A percentile compares a stretch with the other conserved stretches of the same genome.
These are phyloP conservation scores for Artibeus jamaicensis DNA, from an alignment of 2,797 vertebrate species.

Conservation along the genomic window DNA sequence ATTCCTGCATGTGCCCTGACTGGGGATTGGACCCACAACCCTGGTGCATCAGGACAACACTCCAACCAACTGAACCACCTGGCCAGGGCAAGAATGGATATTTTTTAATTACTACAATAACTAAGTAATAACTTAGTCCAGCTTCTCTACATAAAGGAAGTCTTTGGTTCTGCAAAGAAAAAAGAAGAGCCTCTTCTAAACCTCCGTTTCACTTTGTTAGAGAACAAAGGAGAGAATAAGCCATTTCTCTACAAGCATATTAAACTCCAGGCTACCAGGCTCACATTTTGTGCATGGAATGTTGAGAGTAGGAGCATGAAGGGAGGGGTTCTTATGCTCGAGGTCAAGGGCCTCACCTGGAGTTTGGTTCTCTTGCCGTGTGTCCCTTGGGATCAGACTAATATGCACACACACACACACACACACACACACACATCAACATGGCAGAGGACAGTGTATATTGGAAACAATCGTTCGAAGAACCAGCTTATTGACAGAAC, in stretches of 20 bases:
- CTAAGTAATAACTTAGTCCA: background rate
- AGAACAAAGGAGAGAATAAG: background rate
- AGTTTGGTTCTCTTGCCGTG: background rate
- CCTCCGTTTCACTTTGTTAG: background rate
- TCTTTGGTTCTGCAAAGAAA: constrained; percentile 13
- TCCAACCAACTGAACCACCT: background rate
- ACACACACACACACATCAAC: background rate
- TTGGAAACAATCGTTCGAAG: background rate
- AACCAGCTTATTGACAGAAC: background rate
- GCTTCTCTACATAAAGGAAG: background rate
- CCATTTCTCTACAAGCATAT: background rate
- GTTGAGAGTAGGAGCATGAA: background rate
- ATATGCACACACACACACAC: background rate
- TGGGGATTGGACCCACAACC: background rate
- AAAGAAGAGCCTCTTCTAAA: background rate
- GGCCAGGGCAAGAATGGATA: background rate
- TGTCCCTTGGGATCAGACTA: background rate
- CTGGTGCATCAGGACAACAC: background rate
- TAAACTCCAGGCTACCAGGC: background rate
- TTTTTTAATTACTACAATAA: constrained; percentile 37
- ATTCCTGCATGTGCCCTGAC: background rate
- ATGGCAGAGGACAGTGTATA: background rate
- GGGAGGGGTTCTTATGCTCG: background rate
- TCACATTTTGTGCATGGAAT: background rate
- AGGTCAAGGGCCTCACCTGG: background rate